Conservation (phyloP, 2,797 vertebrate species). For the Merluccius polli region DNA sequence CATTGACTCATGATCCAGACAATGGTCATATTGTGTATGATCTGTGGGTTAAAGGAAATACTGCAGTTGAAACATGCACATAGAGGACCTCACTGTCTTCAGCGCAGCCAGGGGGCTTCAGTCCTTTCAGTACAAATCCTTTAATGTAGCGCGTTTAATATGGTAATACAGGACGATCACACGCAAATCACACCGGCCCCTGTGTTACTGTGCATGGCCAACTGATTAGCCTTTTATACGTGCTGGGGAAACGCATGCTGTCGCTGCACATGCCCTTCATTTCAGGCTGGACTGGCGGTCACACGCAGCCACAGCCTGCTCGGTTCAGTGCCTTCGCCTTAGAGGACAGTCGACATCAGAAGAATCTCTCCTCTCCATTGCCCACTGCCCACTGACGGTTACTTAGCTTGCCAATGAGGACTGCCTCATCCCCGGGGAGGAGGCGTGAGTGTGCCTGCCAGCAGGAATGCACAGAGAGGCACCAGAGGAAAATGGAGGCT, state of each 20-base stretch:
- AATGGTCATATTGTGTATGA: not conserved
- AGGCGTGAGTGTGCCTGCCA: constrained; percentile 65
- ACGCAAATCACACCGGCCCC: constrained; percentile 44
- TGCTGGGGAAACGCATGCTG: constrained; percentile 67
- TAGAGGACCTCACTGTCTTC: not conserved
- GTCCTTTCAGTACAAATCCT: not conserved
- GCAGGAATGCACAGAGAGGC: constrained; percentile 62
- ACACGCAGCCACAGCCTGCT: constrained; percentile 32
- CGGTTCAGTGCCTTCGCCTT: constrained; percentile 50
- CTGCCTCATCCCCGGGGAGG: constrained; percentile 51
- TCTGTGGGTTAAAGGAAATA: constrained; percentile 22
- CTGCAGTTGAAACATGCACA: constrained; percentile 28
- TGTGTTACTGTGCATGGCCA: constrained; percentile 62
- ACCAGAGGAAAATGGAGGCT: constrained; percentile 69
- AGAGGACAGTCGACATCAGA: constrained; percentile 60
- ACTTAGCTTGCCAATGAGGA: constrained; percentile 65
- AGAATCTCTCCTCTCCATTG: constrained; percentile 49
- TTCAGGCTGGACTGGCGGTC: constrained; percentile 50
- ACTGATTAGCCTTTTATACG: constrained; percentile 55
- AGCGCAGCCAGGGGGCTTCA: not conserved
- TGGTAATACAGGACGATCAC: constrained; percentile 64
- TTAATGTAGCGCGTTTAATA: constrained; percentile 40
- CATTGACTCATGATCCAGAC: not conserved
- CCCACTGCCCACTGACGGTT: constrained; percentile 61
- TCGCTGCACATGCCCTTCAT: constrained; percentile 50